Base-by-base conservation (phyloP, 92 coral and sea anemone genomes). In the Galaxea fascicularis region DNA sequence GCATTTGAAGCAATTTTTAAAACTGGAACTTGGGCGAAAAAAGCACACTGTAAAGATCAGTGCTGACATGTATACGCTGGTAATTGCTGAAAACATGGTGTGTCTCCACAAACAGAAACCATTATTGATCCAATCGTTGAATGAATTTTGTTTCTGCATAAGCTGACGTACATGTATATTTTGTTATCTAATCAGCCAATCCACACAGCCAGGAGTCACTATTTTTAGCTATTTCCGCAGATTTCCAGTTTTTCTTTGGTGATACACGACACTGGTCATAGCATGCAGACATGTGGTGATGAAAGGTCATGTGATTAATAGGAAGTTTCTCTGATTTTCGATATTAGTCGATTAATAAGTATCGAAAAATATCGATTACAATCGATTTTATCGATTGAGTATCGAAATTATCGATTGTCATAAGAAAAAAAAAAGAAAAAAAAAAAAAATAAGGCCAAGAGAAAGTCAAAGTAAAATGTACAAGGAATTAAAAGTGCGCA, bases 191-290 rank as follows among this genome's bases (percentile, higher is more conserved):
- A 56, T 56, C 62, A 56, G 62, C 20, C 62, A 13, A 56, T 56
- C 9, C 21, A 56, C 62, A 56, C 62, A n/a, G 9, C n/a, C n/a
- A n/a, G n/a, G 62, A 56, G 62, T 56, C 62, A 56, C 62, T 56
- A 56, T 56, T 56, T 56, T n/a, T n/a, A 56, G 62, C 62, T 56
- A 56, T 56, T 56, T 56, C 17, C 62, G 62, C 62, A 56, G 62
- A 56, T 56, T 56, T 56, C 62, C 21, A 18, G 62, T 56, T n/a
- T n/a, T n/a, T n/a, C n/a, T n/a, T n/a, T n/a, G n/a, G n/a, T n/a
- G n/a, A n/a, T n/a, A n/a, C n/a, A 13, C 17, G 62, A 56, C 17
- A 56, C 62, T 56, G 62, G 62, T 56, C 16, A 56, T 56, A 56
- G 62, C 62, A 56, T n/a, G n/a, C n/a, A n/a, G 62, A 56, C 62